Conservation (phyloP, 2,888 invertebrate species). For the Dryobotodes eremita region DNA sequence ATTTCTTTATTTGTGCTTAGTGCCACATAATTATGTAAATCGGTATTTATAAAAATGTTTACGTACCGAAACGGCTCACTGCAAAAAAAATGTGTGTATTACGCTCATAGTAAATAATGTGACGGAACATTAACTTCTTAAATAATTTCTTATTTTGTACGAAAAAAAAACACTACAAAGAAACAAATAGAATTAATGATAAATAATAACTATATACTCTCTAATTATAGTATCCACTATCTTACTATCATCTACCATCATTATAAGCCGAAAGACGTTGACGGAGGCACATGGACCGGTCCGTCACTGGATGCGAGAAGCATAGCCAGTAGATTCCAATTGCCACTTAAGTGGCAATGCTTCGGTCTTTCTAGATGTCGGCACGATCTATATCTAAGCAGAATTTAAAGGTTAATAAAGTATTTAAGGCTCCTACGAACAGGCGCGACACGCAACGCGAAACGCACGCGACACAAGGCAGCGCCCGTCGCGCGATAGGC, state of each 20-base stretch:
- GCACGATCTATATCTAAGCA: not conserved
- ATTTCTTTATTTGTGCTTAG: slow-evolving; percentile 36
- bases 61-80: slow-evolving; percentile 34
- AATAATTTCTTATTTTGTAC: slow-evolving; percentile 11
- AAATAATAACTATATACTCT: too few species aligned
- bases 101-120: slow-evolving; percentile 43
- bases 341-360: not conserved
- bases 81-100: slow-evolving; percentile 44
- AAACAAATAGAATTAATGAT: not conserved
- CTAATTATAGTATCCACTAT: too few species aligned
- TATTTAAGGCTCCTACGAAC: too few species aligned
- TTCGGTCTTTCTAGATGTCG: not conserved
- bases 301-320: too few species aligned
- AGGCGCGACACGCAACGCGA: too few species aligned
- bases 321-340: not conserved
- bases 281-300: not conserved
- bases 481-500: too few species aligned
- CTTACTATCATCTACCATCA: not conserved
- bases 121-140: slow-evolving; percentile 28
- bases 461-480: too few species aligned
- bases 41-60: slow-evolving; percentile 30
- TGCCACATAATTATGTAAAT: slow-evolving; percentile 56
- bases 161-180: not conserved
- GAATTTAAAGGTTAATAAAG: not conserved
- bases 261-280: not conserved